Percentiles rank a stretch among this genome's conserved stretches.
phyloP scores from a whole-genome alignment of 2,888 invertebrate species.

The Dichetophora obliterata region DNA sequence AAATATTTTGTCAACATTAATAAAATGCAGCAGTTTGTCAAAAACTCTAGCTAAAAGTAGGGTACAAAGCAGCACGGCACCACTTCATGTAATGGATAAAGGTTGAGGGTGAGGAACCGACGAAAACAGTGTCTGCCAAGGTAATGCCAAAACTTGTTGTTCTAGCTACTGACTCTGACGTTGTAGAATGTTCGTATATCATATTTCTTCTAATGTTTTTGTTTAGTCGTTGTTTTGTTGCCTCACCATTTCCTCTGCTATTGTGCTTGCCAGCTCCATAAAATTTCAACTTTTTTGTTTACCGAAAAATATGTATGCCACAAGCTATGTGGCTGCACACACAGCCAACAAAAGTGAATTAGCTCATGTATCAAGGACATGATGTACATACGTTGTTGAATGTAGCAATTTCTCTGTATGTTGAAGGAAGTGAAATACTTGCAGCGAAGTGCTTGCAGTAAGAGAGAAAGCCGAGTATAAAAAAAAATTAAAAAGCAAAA shows the following conservation, averaged over 20 bases:
- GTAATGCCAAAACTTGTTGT: background rate
- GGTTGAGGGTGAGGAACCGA: too few species aligned
- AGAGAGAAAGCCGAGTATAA: too few species aligned
- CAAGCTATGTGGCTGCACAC: constrained; percentile 5
- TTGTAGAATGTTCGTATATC: background rate
- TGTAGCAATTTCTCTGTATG: too few species aligned
- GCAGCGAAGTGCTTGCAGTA: too few species aligned
- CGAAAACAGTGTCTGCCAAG: too few species aligned
- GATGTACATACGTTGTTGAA: background rate
- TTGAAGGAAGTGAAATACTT: too few species aligned
- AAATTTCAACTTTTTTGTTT: constrained; percentile 8
- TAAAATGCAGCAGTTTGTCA: background rate
- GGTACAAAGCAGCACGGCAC: too few species aligned
- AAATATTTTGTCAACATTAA: constrained; percentile 13
- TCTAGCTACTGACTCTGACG: background rate
- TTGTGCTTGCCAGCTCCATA: background rate
- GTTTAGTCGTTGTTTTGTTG: constrained; percentile 5
- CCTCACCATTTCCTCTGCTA: background rate
- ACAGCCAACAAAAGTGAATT: background rate
- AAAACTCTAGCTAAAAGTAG: too few species aligned
- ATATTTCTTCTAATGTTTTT: background rate
- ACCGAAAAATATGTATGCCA: constrained; percentile 17
- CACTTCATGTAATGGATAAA: too few species aligned
- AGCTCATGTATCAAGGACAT: constrained; percentile 2
- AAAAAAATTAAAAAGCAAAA: too few species aligned